Evolutionary conservation across 2,888 invertebrate species (phyloP), one percentile per base, ranked within the genome.

Genomic region (Latheticus oryzae): DNA sequence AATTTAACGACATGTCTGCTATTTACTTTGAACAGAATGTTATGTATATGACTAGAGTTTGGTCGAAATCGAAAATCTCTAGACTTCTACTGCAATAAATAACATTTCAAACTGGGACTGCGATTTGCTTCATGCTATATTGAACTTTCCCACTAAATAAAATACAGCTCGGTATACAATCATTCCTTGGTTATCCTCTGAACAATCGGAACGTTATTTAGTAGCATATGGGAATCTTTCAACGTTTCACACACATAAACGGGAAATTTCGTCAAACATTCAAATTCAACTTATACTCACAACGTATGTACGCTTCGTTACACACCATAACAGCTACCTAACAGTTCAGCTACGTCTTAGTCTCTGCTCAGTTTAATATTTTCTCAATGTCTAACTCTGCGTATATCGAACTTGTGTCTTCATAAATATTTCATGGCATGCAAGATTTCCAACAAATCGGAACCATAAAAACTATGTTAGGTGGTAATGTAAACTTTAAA

Each of bases 71-170:
- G 57, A 58, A n/a, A 66, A 59, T 55, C 53, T 59, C 61, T 58
- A 37, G 52, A 54, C 37, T 35, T 55, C 35, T 50, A 30, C 40
- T 32, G 55, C 60, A 65, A 67, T 67, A 67, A 67, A 67, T 65
- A 65, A 64, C 60, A 42, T 56, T 64, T 64, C 65, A 56, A 50
- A 53, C 58, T 47, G 48, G 50, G 57, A 57, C 62, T 58, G 62
- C 64, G 58, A 63, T 62, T 65, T 62, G 60, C 62, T 59, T 67
- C 60, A 60, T 61, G 65, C 58, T 60, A 56, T 64, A 65, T 65
- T 62, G 67, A 65, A 61, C 65, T 60, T 59, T 59, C 50, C 56
- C 62, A 61, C 61, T 62, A 64, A 61, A 66, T 65, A 62, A 62
- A 63, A 63, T 62, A 60, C 55, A 55, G 50, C 48, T 60, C 24